A percentile compares a stretch with the other conserved stretches of the same genome.
Evolutionary conservation across 2,113 vertebrate genomes (phyloP).

Genomic region (Rhabdornis inornatus): DNA sequence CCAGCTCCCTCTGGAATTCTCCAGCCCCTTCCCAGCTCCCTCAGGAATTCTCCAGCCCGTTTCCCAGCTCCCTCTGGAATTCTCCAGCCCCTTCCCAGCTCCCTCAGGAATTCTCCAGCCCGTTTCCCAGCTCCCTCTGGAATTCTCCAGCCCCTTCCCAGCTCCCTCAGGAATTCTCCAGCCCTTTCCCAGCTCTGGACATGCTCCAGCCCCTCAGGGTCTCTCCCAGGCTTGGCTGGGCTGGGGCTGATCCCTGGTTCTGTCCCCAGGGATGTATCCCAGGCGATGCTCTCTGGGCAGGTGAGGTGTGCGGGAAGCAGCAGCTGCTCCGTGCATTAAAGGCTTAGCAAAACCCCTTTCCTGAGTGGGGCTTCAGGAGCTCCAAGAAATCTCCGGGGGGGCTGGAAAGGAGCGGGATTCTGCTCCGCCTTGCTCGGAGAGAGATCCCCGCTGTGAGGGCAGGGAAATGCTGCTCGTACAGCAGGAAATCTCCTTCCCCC

Average conservation of each 20-base stretch:
- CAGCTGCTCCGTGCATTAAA: not conserved
- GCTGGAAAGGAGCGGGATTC: not conserved
- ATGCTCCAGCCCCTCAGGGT: not conserved
- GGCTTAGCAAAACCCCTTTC: not conserved
- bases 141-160: not conserved
- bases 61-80: not conserved
- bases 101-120: not conserved
- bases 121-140: not conserved
- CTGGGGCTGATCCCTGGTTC: not conserved
- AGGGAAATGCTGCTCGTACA: fast-evolving
- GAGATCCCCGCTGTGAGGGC: not conserved
- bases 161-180: not conserved
- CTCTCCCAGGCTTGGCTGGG: not conserved
- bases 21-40: not conserved
- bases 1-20: no score
- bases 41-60: not conserved
- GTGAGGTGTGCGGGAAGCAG: not conserved
- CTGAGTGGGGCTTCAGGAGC: not conserved
- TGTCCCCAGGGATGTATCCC: not conserved
- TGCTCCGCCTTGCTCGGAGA: not conserved
- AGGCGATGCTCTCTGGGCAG: not conserved
- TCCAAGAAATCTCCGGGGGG: not conserved
- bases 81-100: not conserved
- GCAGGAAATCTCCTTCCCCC: not conserved
- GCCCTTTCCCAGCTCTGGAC: not conserved